These are phyloP conservation scores for Helogale parvula DNA, from an alignment of 2,113 vertebrate genomes.

Conservation along the genomic window DNA sequence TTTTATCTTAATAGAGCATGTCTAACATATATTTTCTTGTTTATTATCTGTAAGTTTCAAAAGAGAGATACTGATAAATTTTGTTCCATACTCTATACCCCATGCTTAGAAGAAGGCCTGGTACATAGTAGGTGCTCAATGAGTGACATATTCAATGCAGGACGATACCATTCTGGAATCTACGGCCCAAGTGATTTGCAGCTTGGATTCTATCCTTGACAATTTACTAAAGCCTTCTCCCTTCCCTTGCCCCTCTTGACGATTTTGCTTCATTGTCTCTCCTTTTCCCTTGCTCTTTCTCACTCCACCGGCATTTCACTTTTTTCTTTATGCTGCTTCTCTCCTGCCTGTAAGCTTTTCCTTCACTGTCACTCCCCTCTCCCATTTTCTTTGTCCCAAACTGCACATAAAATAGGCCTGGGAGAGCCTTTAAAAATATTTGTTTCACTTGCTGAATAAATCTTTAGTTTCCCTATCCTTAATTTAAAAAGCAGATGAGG, in stretches of 20 bases:
- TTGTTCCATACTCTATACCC: background rate
- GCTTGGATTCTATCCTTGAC: background rate
- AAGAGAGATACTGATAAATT: background rate
- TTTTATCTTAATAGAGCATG: background rate
- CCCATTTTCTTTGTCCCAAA: background rate
- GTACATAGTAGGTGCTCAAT: background rate
- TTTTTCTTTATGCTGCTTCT: background rate
- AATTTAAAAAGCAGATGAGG: slow-evolving; percentile 37
- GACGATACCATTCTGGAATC: background rate
- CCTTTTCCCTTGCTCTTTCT: background rate
- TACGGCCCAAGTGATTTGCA: background rate
- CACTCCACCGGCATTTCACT: background rate
- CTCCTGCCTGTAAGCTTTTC: background rate
- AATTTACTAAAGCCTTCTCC: background rate
- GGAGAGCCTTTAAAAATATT: slow-evolving; percentile 5
- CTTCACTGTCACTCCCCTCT: background rate
- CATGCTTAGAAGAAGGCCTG: background rate
- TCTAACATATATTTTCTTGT: background rate
- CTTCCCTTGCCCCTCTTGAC: background rate
- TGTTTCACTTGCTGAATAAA: slow-evolving; percentile 52
- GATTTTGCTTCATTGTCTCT: background rate
- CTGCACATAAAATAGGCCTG: background rate
- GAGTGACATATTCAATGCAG: background rate
- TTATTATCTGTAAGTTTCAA: background rate
- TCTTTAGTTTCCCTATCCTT: background rate